Base-by-base conservation (phyloP, 2,888 invertebrate species). In the Portevinia maculata region DNA sequence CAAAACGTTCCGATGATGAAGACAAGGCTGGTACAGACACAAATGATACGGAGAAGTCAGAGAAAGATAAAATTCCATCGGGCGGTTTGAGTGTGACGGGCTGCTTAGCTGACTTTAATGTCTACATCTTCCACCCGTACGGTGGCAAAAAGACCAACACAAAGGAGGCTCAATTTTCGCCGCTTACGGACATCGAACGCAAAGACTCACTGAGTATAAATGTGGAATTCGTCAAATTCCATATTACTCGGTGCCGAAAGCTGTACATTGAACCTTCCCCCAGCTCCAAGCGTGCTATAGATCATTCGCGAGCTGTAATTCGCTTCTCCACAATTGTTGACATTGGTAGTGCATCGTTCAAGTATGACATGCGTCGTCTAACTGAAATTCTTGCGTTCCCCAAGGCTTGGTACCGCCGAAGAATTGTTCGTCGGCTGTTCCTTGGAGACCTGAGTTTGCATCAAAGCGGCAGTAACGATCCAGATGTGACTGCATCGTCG, bases 41-140 rank as follows among this genome's bases (percentile, higher is more conserved):
- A 32, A 85, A 64, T 46, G 86, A 74, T 13, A 15, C 67, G 1
- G 85, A 87, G 44, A 74, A 86, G 13, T 73, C 87, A 0, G 91
- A 86, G 39, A 87, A 86, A 41, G 90, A 88, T 15, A 89, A 89
- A 71, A 86, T 88, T 46, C 89, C 90, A 7, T 88, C 89, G 0
- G 91, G 91, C 0, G 91, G 91, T 0, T 79, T 90, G 17, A 90
- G 98, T 90, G 97, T 99, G 5, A 99, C 99, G 0, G 98, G 98
- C 0, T 98, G 98, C 87, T 92, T 99, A 78, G 97, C 98, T 0
- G 98, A 99, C 91, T 99, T 99, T 91, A 98, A 98, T 1, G 96
- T 99, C 2, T 98, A 98, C 91, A 97, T 99, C 88, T 99, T 99
- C 92, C 99, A 99, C 92, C 99, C 99, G 0, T 99, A 99, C 89